A percentile compares a stretch with the other conserved stretches of the same genome.
phyloP scores from a whole-genome alignment of 2,888 invertebrate genomes.

The Pharmacophagus antenor region DNA sequence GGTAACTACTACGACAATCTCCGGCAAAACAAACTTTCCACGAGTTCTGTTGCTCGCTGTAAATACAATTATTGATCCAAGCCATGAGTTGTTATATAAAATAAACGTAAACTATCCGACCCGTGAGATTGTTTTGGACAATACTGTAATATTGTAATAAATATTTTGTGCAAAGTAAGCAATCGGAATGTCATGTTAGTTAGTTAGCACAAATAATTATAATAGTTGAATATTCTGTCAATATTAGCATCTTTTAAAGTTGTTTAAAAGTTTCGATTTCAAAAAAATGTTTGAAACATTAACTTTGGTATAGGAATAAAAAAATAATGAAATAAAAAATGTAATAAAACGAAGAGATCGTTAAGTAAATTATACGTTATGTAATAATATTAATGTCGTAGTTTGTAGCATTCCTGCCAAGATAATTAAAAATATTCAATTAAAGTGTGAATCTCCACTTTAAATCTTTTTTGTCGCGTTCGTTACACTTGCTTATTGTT shows the following conservation, averaged over 20 bases:
- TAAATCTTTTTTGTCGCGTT: not conserved
- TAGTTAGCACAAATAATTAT: not conserved
- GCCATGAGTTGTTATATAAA: not conserved
- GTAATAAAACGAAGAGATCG: too few relatives aligned
- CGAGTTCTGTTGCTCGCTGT: not conserved
- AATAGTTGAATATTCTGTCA: not conserved
- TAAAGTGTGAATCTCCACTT: not conserved
- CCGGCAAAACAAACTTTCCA: too few relatives aligned
- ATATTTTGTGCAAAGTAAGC: too few relatives aligned
- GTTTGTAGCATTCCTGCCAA: not conserved
- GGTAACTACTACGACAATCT: not conserved
- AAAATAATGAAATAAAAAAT: too few relatives aligned
- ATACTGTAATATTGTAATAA: not conserved
- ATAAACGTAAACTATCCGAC: not conserved
- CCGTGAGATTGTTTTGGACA: not conserved
- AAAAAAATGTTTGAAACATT: not conserved
- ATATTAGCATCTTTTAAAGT: not conserved
- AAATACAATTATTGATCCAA: not conserved
- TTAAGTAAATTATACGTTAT: too few relatives aligned
- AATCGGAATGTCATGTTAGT: not conserved
- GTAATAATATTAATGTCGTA: not conserved
- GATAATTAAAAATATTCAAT: not conserved
- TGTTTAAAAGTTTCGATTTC: not conserved
- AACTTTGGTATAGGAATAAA: too few relatives aligned
- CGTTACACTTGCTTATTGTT: not conserved